Evolutionary conservation across 2,113 vertebrate species (phyloP), one percentile per base, ranked within the genome.

Genomic region (Phasianus colchicus): DNA sequence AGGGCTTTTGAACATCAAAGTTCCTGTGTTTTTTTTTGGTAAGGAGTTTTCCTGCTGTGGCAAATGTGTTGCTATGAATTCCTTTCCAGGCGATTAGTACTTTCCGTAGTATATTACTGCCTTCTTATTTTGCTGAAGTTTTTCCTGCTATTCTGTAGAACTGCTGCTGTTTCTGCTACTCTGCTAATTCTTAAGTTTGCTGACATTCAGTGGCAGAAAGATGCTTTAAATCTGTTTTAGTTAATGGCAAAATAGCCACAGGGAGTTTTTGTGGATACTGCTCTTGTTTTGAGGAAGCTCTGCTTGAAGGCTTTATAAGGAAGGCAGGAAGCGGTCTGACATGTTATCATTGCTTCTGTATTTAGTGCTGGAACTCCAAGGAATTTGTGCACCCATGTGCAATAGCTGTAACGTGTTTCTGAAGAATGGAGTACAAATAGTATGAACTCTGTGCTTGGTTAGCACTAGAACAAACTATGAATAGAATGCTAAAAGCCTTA

Each of bases 341-440:
- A 63, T 66, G 48, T 87, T 93, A 83, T 91, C 72, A 19, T 83
- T 77, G 79, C 89, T 95, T 90, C 92, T 94, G 72, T 94, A 87
- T 93, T 95, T 95, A 93, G 94, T 89, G 54, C 79, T 88, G 82
- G 47, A 77, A n/a, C 95, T 88, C 57, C 38, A 42, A 83, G 69
- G 79, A 88, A 61, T 85, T 95, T n/a, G 55, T 52, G 36, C 25
- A 25, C 86, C 74, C 82, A 30, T 86, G 83, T 71, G 24, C 63
- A 72, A 55, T 87, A 76, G 61, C 67, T 91, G 7, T 57, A 20
- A 85, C 92, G 52, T 88, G 77, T 60, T 89, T 83, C 42, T 64
- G 67, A 45, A 45, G 16, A 80, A 64, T 60, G 52, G 85, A 64
- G 89, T 91, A 22, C 21, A 74, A 73, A 63, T 93, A 63, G 19